These are phyloP conservation scores for Drosophila nigricruria DNA, from an alignment of 2,888 invertebrate species.

Conservation along the genomic window DNA sequence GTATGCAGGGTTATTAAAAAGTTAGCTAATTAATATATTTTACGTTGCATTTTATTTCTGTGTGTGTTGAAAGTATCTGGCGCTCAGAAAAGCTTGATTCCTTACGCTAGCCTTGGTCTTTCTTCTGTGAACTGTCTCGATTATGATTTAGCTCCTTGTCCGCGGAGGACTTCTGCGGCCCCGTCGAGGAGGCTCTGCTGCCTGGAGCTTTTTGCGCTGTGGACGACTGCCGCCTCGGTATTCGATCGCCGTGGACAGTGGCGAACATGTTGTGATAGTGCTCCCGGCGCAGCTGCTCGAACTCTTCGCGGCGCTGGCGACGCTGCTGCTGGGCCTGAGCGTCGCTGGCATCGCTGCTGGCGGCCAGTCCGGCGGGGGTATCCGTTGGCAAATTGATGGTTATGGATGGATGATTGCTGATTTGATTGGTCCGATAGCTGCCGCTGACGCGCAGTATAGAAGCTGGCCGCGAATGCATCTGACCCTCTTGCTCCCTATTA, in stretches of 20 bases:
- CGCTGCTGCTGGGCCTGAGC: conserved; percentile 34
- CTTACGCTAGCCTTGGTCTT: background rate
- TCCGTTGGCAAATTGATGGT: conserved; percentile 41
- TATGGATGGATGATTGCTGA: conserved; percentile 40
- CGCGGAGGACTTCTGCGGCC: background rate
- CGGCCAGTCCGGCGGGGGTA: background rate
- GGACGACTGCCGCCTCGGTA: background rate
- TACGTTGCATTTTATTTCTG: background rate
- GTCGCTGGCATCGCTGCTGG: conserved; percentile 35
- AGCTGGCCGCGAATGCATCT: background rate
- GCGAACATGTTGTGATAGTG: conserved; percentile 61
- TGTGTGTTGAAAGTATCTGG: background rate
- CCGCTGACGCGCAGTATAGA: conserved; percentile 46
- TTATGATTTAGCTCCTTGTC: background rate
- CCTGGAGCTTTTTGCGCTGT: background rate
- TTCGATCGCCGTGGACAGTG: conserved; percentile 1
- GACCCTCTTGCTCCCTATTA: conserved; percentile 10
- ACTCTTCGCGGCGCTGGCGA: conserved; percentile 37
- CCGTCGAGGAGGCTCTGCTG: background rate
- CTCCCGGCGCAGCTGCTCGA: conserved; percentile 57
- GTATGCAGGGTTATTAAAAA: background rate
- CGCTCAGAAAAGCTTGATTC: background rate
- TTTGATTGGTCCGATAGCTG: conserved; percentile 30
- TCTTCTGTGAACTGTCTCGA: conserved; percentile 10
- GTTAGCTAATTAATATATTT: background rate